A percentile compares a stretch with the other conserved stretches of the same genome.
phyloP scores from a whole-genome alignment of 2,797 vertebrate species.

The Pseudochaenichthys georgianus region DNA sequence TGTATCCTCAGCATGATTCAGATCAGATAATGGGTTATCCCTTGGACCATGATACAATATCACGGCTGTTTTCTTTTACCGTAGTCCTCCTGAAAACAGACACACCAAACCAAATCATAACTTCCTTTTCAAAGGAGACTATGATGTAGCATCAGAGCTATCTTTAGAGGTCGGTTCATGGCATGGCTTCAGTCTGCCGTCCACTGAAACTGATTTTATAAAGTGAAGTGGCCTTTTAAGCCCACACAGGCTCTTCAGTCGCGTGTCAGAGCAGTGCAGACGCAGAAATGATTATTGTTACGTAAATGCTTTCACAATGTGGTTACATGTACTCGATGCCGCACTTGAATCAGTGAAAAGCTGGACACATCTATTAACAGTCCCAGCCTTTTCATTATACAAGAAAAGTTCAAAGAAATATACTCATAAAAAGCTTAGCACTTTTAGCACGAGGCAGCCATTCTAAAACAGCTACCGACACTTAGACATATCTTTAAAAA shows the following conservation, averaged over 20 bases:
- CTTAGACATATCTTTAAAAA: too few species aligned
- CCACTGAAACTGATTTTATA: conserved; percentile 26
- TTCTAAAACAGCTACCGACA: not conserved
- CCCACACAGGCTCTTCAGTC: conserved; percentile 20
- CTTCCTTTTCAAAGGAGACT: too few species aligned
- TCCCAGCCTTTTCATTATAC: not conserved
- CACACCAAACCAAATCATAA: too few species aligned
- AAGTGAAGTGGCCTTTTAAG: conserved; percentile 35
- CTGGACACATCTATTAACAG: not conserved
- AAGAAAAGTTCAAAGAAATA: not conserved
- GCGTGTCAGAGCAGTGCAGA: conserved; percentile 12
- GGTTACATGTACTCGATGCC: not conserved
- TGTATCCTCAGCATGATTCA: too few species aligned
- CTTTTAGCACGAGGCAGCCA: not conserved
- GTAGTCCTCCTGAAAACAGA: too few species aligned
- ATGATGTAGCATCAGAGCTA: conserved; percentile 14
- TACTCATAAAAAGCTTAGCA: not conserved
- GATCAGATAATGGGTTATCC: too few species aligned
- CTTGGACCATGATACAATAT: too few species aligned
- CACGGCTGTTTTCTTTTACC: too few species aligned
- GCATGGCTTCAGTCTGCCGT: conserved; percentile 17
- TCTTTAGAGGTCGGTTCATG: conserved; percentile 15
- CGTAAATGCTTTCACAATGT: not conserved
- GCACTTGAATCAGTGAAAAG: not conserved
- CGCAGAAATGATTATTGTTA: not conserved